phyloP scores from a whole-genome alignment of 2,113 vertebrate species.

The Sinocyclocheilus grahami region DNA sequence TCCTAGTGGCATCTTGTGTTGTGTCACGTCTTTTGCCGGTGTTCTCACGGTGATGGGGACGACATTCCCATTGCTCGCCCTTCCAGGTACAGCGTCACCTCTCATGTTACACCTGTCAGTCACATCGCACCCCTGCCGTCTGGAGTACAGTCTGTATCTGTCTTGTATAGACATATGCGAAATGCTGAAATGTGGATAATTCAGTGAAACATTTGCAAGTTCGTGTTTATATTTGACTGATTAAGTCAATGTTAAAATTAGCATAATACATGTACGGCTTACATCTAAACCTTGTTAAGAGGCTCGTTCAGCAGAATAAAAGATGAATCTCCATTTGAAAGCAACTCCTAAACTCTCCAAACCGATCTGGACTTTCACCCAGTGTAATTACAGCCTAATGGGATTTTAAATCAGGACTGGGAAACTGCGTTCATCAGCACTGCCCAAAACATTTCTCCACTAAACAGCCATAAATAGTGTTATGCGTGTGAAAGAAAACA shows the following conservation, averaged over 20 bases:
- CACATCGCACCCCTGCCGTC: constrained; percentile 13
- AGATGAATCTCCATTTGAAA: constrained; percentile 30
- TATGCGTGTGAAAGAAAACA: constrained; percentile 41
- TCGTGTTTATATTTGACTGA: constrained; percentile 3
- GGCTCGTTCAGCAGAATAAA: constrained; percentile 30
- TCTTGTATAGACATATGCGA: neutral
- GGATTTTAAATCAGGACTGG: constrained; percentile 55
- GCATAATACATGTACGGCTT: neutral
- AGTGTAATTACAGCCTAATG: constrained; percentile 52
- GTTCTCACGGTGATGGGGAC: constrained; percentile 65
- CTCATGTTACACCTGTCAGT: constrained; percentile 70
- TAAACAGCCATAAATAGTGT: constrained; percentile 40
- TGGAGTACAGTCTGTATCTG: constrained; percentile 21
- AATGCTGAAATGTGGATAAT: neutral
- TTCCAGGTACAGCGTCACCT: constrained; percentile 67
- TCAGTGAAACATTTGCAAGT: neutral
- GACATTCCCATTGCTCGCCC: constrained; percentile 67
- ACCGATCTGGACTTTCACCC: constrained; percentile 47
- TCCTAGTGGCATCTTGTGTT: constrained; percentile 21
- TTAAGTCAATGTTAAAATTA: neutral
- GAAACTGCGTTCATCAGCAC: constrained; percentile 48
- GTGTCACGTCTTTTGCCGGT: constrained; percentile 32
- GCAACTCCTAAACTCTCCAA: neutral
- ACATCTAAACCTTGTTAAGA: constrained; percentile 36
- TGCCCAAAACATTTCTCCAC: constrained; percentile 37